Evolutionary conservation across 2,888 invertebrate genomes (phyloP), one percentile per base, ranked within the genome.

Genomic region (Melinaea marsaeus): DNA sequence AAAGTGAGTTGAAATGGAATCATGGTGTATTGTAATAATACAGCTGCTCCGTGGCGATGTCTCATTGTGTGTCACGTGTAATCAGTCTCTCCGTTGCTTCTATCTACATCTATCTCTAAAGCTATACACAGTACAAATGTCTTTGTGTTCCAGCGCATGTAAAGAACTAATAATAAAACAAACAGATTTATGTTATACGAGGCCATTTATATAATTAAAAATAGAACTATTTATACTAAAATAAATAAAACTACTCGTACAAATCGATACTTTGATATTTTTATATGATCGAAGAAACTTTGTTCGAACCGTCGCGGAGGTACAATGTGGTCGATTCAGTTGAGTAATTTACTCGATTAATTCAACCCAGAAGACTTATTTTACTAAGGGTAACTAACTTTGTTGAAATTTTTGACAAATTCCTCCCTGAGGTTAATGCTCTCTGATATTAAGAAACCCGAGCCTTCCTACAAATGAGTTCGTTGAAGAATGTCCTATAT

Each of bases 351-450:
- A 42, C 7, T 9, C 6, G 42, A 42, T 42, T 42, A 42, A 6
- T 42, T 42, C 9, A 9, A 42, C 42, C 42, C 7, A 9, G 42
- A 42, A 42, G 7, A 42, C 7, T 51, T 51, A 51, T 51, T 32
- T 32, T 32, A n/a, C 32, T 51, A 51, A 32, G 32, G 32, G 32
- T 51, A 51, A 51, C 78, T 51, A 51, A 51, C 78, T 69, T 57
- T 13, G 57, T 60, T 55, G 57, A 59, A 55, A 54, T 57, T 62
- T 46, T 55, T 55, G 42, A 55, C 55, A 60, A 56, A 63, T 63
- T 54, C 46, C 60, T 42, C 46, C 42, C 55, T 59, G 54, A 65
- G 61, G 62, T 60, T 65, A 62, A 42, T 57, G 57, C 37, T 46
- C 45, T 59, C 57, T 59, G 58, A 59, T 59, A 51, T 51, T 32